A percentile compares a stretch with the other conserved stretches of the same genome.
Conservation (phyloP, 2,113 vertebrate genomes). For the Dicentrarchus labrax region DNA sequence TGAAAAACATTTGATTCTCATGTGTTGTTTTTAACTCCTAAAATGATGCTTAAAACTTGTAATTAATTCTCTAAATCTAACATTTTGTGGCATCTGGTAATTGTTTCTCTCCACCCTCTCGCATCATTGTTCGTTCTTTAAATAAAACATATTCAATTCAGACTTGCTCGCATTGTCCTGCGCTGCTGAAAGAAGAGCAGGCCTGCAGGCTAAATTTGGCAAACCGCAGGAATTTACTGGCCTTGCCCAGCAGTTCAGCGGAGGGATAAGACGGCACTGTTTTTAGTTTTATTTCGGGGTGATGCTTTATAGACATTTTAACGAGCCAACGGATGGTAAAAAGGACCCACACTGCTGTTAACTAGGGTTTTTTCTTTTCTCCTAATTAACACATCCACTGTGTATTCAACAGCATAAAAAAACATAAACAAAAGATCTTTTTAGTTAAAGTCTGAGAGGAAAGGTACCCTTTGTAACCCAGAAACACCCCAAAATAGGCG, state of each 20-base stretch:
- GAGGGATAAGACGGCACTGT: slow-evolving; percentile 34
- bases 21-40: background rate
- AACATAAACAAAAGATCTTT: background rate
- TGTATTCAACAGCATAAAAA: background rate
- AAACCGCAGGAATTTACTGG: slow-evolving; percentile 68
- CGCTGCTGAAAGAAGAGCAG: background rate
- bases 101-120: background rate
- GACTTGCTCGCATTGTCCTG: slow-evolving; percentile 30
- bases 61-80: too few relatives aligned
- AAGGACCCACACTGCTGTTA: slow-evolving; percentile 18
- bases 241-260: slow-evolving; percentile 31
- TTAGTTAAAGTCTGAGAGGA: background rate
- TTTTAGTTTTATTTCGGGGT: slow-evolving; percentile 39
- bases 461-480: background rate
- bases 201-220: slow-evolving; percentile 60
- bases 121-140: slow-evolving; percentile 32
- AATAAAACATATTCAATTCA: slow-evolving; percentile 11
- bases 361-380: slow-evolving; percentile 1
- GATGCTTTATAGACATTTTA: slow-evolving; percentile 54
- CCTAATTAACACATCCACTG: slow-evolving; percentile 9
- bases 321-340: slow-evolving; percentile 23
- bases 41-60: too few relatives aligned
- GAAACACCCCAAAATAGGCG: background rate
- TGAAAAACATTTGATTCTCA: slow-evolving; percentile 19
- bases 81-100: background rate